Evolutionary conservation across 1,140 invertebrate genomes (phyloP), one percentile per base, ranked within the genome.

Genomic region (Diabrotica virgifera): DNA sequence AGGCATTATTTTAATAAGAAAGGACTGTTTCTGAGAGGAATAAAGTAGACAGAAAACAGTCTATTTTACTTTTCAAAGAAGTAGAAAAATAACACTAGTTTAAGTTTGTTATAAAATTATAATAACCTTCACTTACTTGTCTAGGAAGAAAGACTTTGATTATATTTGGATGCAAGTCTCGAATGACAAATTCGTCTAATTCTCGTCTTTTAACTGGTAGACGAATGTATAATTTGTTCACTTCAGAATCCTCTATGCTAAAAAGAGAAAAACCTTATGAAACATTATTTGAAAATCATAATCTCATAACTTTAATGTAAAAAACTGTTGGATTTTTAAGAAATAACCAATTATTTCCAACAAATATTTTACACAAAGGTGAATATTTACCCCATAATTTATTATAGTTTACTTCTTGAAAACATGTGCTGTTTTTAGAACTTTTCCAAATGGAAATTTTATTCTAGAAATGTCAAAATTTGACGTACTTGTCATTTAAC

Each of bases 161-260:
- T 24, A 59, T 59, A 51, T 46, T 51, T 14, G 58, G 38, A 59
- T 59, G 58, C 38, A 59, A 59, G 50, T 59, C 58, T 14, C 24
- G n/a, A 51, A 59, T 37, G 8, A 59, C 13, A 51, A 59, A 46
- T 38, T 59, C 58, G 37, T 59, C 58, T 46, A n/a, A 3, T 1
- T 24, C 24, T 6, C 38, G 12, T 14, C 40, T 59, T 59, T 50
- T 59, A 13, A 59, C 11, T 12, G 58, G 58, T 35, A 59, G 38
- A n/a, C 58, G 58, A 59, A 59, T 59, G 12, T 59, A 59, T 35
- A 59, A 46, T 50, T 59, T 59, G 8, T 59, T n/a, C n/a, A 38
- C 24, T 9, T 57, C 12, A 11, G 36, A 14, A 50, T 11, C 24
- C 37, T 59, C 58, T 38, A 59, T 46, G 40, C 58, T 59, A 9